Conservation (phyloP, 2,113 vertebrate genomes). For the Synodontis membranacea region DNA sequence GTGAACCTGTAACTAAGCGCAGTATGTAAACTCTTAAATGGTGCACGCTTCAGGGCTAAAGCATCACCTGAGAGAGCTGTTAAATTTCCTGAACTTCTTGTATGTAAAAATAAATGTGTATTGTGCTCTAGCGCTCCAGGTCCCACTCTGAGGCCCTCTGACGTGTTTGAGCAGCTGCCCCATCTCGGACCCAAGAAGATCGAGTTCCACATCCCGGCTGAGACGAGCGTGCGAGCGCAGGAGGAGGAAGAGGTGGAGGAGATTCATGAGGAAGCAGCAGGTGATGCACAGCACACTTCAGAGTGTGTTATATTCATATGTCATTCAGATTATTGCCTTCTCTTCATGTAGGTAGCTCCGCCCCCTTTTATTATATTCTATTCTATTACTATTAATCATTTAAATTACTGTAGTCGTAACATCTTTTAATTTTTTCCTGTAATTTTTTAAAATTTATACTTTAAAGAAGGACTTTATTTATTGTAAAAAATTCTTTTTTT, state of each 20-base stretch:
- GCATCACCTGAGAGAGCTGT: constrained; percentile 5
- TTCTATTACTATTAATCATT: background rate
- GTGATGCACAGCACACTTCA: background rate
- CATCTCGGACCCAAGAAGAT: constrained; percentile 84
- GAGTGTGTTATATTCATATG: too few species aligned
- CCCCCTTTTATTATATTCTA: too few species aligned
- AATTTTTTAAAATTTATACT: background rate
- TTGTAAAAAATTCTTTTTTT: too few species aligned
- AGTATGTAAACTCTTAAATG: background rate
- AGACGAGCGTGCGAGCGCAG: constrained; percentile 64
- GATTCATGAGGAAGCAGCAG: background rate
- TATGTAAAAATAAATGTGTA: constrained; percentile 16
- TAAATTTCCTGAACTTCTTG: background rate
- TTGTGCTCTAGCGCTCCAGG: constrained; percentile 73
- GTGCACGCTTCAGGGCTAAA: background rate
- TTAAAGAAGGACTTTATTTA: too few species aligned
- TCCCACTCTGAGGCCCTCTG: constrained; percentile 81
- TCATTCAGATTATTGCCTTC: background rate
- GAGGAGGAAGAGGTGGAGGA: constrained; percentile 35
- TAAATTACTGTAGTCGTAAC: background rate
- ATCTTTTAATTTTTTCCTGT: background rate
- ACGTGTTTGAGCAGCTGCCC: constrained; percentile 92
- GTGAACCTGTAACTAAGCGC: background rate
- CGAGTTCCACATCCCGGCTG: constrained; percentile 89
- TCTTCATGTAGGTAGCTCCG: background rate